Percentiles rank a stretch among this genome's conserved stretches.
phyloP scores from a whole-genome alignment of 92 coral and sea anemone genomes.

The Phenganax marumi region DNA sequence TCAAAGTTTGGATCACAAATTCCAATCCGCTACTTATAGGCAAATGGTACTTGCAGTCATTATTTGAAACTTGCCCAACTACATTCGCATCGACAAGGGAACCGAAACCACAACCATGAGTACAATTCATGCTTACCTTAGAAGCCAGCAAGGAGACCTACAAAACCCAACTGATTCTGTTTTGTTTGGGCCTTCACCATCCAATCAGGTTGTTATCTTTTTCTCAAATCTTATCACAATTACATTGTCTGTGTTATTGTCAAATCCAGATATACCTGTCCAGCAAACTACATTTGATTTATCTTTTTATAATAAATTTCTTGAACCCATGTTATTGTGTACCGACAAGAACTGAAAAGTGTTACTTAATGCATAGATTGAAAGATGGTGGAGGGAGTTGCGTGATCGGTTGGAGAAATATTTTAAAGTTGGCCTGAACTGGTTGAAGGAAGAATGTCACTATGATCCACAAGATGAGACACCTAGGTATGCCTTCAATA shows the following conservation, averaged over 20 bases:
- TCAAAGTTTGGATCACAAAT: background rate
- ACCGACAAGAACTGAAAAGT: too few species aligned
- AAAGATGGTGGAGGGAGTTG: background rate
- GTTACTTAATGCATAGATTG: background rate
- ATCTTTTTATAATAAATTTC: too few species aligned
- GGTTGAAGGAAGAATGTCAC: background rate
- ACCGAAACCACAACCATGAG: conserved; percentile 25
- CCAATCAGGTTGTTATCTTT: background rate
- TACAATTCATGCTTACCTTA: conserved; percentile 20
- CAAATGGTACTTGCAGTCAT: conserved; percentile 14
- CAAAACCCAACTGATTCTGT: background rate
- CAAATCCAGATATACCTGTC: background rate
- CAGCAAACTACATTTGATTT: background rate
- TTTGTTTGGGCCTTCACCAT: background rate
- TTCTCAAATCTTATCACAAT: background rate
- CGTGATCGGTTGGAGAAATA: background rate
- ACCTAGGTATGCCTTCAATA: background rate
- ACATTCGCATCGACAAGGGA: background rate
- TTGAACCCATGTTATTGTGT: too few species aligned
- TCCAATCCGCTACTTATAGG: conserved; percentile 9
- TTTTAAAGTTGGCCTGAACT: background rate
- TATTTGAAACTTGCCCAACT: background rate
- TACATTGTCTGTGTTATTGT: background rate
- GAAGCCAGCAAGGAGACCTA: conserved; percentile 6
- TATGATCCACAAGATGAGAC: background rate